These are phyloP conservation scores for Helicoverpa assulta DNA, from an alignment of 2,888 invertebrate species.

Conservation along the genomic window DNA sequence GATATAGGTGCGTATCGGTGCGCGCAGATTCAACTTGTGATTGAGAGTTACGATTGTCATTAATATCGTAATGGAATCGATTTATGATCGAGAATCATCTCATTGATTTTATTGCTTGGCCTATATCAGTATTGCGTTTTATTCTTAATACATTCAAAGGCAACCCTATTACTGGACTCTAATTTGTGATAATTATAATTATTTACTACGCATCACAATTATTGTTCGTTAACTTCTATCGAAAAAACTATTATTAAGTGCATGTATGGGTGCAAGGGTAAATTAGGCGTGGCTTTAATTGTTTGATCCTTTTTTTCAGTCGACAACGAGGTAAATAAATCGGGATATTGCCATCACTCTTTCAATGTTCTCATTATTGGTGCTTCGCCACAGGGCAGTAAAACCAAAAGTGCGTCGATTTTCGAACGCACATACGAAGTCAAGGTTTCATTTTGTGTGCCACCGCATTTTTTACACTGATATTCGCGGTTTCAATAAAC, in stretches of 20 bases:
- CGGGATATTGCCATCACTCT: constrained; percentile 24
- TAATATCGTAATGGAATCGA: constrained; percentile 84
- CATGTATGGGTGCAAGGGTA: not conserved
- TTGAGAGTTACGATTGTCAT: constrained; percentile 86
- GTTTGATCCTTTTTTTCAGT: constrained; percentile 17
- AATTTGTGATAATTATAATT: too few relatives aligned
- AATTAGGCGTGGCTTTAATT: constrained; percentile 31
- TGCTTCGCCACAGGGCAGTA: constrained; percentile 54
- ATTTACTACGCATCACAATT: too few relatives aligned
- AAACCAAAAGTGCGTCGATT: constrained; percentile 54
- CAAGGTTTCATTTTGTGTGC: constrained; percentile 68
- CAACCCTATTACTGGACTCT: constrained; percentile 69
- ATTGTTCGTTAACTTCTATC: constrained; percentile 38
- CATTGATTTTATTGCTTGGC: constrained; percentile 76
- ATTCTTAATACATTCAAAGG: constrained; percentile 73
- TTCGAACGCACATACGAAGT: constrained; percentile 44
- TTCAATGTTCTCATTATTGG: constrained; percentile 45
- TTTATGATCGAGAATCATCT: constrained; percentile 82
- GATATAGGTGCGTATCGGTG: constrained; percentile 71
- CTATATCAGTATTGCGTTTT: constrained; percentile 71
- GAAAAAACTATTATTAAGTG: not conserved
- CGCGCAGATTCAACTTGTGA: constrained; percentile 78
- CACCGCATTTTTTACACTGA: constrained; percentile 70
- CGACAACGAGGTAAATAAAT: constrained; percentile 28
- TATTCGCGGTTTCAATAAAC: constrained; percentile 75